Conservation (phyloP, 2,797 vertebrate species). For the Sciurus vulgaris region DNA sequence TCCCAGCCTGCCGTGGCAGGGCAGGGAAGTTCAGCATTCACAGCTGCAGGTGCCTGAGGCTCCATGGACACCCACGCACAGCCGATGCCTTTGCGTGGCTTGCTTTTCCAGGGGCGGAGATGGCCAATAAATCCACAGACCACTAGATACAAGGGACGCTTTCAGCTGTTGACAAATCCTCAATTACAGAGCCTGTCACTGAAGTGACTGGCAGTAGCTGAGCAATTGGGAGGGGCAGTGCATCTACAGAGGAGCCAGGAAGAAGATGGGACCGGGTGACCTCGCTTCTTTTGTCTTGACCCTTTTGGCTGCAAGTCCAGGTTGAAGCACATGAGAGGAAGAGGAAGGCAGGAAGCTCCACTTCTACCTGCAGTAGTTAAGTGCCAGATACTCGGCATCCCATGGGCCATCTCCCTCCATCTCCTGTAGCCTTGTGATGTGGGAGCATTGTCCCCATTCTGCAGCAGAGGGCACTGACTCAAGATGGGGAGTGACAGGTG, state of each 20-base stretch:
- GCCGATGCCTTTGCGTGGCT: rapidly evolving
- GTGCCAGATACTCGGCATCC: rapidly evolving
- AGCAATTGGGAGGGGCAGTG: background rate
- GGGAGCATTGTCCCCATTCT: background rate
- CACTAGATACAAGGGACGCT: background rate
- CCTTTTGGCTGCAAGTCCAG: too few species aligned
- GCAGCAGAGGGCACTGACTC: background rate
- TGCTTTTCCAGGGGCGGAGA: rapidly evolving
- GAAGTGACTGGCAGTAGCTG: background rate
- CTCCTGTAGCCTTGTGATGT: rapidly evolving
- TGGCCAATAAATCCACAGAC: background rate
- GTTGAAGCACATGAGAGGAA: rapidly evolving
- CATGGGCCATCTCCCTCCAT: rapidly evolving
- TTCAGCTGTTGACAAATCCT: background rate
- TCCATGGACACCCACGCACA: rapidly evolving
- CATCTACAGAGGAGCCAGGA: rapidly evolving
- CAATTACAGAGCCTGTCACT: background rate
- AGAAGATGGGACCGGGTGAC: too few species aligned
- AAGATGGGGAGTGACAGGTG: too few species aligned
- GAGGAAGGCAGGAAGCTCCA: background rate
- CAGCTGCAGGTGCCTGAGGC: rapidly evolving
- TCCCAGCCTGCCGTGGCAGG: rapidly evolving
- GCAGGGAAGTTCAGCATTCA: background rate
- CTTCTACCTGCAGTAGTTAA: background rate
- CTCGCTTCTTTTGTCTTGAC: background rate